A percentile compares a stretch with the other conserved stretches of the same genome.
Conservation (phyloP, 2,888 invertebrate genomes). For the Helicoverpa assulta region DNA sequence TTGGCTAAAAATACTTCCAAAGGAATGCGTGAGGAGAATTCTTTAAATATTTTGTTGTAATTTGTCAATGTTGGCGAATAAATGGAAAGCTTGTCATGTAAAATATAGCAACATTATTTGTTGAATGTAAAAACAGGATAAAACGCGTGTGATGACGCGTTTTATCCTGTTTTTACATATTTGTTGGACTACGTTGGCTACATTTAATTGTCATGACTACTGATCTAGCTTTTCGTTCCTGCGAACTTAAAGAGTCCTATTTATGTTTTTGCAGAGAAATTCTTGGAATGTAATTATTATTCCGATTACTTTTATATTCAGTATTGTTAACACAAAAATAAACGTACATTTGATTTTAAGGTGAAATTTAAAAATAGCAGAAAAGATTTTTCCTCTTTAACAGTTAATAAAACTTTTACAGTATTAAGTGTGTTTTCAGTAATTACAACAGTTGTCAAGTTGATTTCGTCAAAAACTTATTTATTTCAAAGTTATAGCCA, state of each 20-base stretch:
- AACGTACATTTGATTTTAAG: too few species aligned
- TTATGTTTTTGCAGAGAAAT: too few species aligned
- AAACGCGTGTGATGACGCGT: neutral
- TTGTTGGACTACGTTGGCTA: neutral
- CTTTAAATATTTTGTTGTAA: conserved; percentile 10
- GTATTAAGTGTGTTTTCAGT: neutral
- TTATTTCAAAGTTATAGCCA: conserved; percentile 12
- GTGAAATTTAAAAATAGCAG: neutral
- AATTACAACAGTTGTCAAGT: conserved; percentile 5
- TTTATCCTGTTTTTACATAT: too few species aligned
- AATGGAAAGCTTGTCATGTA: conserved; percentile 1
- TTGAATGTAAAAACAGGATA: neutral
- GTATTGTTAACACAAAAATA: too few species aligned
- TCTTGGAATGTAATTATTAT: too few species aligned
- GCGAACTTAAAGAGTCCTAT: neutral
- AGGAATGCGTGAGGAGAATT: conserved; percentile 32
- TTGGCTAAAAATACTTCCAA: conserved; percentile 50
- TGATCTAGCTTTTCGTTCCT: neutral
- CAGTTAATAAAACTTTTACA: neutral
- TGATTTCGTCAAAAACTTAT: conserved; percentile 3
- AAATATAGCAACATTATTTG: neutral
- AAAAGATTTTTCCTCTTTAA: neutral
- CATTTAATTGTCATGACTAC: neutral
- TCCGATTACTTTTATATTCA: too few species aligned
- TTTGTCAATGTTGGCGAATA: neutral